Conservation (phyloP, 2,797 vertebrate species). For the Linurgus olivaceus region DNA sequence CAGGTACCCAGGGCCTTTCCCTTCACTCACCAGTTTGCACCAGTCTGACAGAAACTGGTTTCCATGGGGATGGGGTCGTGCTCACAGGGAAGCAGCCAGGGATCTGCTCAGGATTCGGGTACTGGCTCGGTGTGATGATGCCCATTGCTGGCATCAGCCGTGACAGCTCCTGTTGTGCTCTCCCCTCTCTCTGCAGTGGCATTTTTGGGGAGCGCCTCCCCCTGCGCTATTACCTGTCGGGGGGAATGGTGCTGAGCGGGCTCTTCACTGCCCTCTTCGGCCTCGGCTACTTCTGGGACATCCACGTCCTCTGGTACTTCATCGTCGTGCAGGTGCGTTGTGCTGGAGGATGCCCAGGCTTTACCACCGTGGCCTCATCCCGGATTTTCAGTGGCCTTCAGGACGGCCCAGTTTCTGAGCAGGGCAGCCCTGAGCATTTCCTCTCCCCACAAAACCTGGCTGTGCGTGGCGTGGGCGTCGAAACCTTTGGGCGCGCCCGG, state of each 20-base stretch:
- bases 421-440: not conserved
- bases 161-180: not conserved
- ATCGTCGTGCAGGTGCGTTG: constrained; percentile 87
- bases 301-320: constrained; percentile 91
- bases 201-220: constrained; percentile 95
- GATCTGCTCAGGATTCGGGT: accelerated
- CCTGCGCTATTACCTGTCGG: constrained; percentile 89
- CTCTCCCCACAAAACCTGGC: not conserved
- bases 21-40: not conserved
- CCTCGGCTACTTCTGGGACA: constrained; percentile 90
- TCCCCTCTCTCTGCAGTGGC: constrained; percentile 76
- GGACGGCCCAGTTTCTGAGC: not conserved
- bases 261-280: constrained; percentile 90
- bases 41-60: not conserved
- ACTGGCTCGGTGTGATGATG: accelerated
- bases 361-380: accelerated
- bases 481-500: not conserved
- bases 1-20: constrained; percentile 77
- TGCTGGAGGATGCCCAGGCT: not conserved
- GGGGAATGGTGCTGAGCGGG: constrained; percentile 91
- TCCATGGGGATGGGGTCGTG: accelerated
- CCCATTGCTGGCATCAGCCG: accelerated
- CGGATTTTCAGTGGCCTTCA: accelerated
- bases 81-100: not conserved
- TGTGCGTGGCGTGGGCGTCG: not conserved